Percentiles rank a stretch among this genome's conserved stretches.
These are phyloP conservation scores for Lophochroa leadbeateri DNA, from an alignment of 2,113 vertebrate species.

Conservation along the genomic window DNA sequence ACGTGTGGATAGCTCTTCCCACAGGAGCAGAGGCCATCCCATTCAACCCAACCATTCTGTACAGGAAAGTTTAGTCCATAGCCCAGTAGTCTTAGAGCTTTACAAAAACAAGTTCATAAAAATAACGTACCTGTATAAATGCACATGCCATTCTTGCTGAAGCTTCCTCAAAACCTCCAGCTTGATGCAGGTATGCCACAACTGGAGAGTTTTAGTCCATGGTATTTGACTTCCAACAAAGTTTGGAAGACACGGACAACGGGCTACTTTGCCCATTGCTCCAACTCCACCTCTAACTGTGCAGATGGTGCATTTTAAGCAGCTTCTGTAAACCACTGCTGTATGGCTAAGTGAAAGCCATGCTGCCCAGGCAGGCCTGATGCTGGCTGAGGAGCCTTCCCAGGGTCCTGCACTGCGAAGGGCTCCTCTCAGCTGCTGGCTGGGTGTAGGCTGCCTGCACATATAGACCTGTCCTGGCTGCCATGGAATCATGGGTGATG, in stretches of 20 bases:
- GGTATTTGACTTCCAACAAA: not conserved
- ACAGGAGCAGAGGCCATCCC: not conserved
- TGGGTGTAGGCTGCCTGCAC: not conserved
- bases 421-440: not conserved
- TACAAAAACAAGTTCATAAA: not conserved
- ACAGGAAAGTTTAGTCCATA: not conserved
- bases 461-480: not conserved
- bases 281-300: not conserved
- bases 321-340: not conserved
- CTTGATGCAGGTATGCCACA: not conserved
- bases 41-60: not conserved
- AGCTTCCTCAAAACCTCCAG: not conserved
- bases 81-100: not conserved
- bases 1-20: not conserved
- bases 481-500: not conserved
- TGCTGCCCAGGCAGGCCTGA: not conserved
- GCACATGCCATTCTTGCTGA: not conserved
- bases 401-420: not conserved
- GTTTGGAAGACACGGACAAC: not conserved
- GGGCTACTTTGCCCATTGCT: not conserved
- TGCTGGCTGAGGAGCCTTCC: not conserved
- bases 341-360: not conserved
- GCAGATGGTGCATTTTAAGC: not conserved
- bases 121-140: not conserved
- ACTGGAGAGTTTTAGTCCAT: not conserved